Conservation (phyloP, 2,888 invertebrate genomes). For the Argyresthia goedartella region DNA sequence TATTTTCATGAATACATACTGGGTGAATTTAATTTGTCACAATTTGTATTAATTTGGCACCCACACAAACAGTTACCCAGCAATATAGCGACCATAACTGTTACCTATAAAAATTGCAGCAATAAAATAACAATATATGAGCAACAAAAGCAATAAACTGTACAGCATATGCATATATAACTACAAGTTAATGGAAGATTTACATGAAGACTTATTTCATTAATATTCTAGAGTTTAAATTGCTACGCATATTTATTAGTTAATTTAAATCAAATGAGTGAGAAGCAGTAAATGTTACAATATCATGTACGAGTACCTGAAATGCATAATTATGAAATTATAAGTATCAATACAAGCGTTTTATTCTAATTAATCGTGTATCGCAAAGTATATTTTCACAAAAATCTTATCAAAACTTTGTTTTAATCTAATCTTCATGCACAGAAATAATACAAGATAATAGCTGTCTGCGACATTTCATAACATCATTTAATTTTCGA, state of each 20-base stretch:
- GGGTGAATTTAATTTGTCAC: too few relatives aligned
- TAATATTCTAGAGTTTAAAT: not conserved
- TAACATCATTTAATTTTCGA: slow-evolving; percentile 13
- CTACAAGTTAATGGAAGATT: slow-evolving; percentile 54
- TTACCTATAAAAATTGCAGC: slow-evolving; percentile 27
- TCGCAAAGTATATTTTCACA: slow-evolving; percentile 1
- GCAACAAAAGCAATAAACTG: slow-evolving; percentile 28
- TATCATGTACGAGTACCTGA: too few relatives aligned
- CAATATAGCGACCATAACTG: slow-evolving; percentile 10
- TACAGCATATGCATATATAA: slow-evolving; percentile 23
- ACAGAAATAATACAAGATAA: slow-evolving; percentile 1
- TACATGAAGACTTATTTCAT: slow-evolving; percentile 20
- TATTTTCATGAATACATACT: too few relatives aligned
- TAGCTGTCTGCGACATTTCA: slow-evolving; percentile 23
- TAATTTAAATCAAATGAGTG: too few relatives aligned
- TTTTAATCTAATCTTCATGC: not conserved
- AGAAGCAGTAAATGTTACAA: too few relatives aligned
- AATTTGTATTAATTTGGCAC: slow-evolving; percentile 31
- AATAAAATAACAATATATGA: slow-evolving; percentile 26
- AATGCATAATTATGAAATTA: too few relatives aligned
- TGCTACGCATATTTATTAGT: too few relatives aligned
- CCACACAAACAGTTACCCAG: slow-evolving; percentile 19
- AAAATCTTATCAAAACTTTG: not conserved
- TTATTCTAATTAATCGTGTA: not conserved
- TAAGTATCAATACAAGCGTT: too few relatives aligned